Conservation (phyloP, 2,113 vertebrate genomes). For the Planiliza haematocheilus region DNA sequence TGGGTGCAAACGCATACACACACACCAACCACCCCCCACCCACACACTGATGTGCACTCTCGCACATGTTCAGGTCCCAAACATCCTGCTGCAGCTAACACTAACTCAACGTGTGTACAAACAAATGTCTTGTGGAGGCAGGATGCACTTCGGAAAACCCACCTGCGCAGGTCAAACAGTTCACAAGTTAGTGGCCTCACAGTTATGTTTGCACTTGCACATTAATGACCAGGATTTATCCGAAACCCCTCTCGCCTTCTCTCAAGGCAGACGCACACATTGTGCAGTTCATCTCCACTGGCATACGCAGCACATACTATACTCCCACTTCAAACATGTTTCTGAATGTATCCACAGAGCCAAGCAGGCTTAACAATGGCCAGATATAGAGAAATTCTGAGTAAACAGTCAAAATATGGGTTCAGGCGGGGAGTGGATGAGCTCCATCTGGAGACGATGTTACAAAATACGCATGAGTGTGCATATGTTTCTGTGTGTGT, state of each 20-base stretch:
- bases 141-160: conserved; percentile 62
- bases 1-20: conserved; percentile 55
- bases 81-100: conserved; percentile 80
- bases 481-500: conserved; percentile 15
- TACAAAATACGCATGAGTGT: conserved; percentile 45
- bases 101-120: conserved; percentile 82
- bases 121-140: conserved; percentile 72
- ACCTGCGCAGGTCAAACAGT: conserved; percentile 77
- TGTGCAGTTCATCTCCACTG: conserved; percentile 13
- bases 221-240: conserved; percentile 4
- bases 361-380: conserved; percentile 62
- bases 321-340: conserved; percentile 52
- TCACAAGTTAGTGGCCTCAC: conserved; percentile 45
- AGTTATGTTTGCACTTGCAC: conserved; percentile 31
- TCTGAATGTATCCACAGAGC: conserved; percentile 62
- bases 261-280: conserved; percentile 4
- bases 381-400: conserved; percentile 68
- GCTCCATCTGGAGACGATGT: conserved; percentile 70
- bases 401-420: conserved; percentile 71
- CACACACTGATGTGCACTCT: conserved; percentile 54
- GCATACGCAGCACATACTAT: conserved; percentile 39
- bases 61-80: conserved; percentile 70
- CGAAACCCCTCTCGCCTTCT: conserved; percentile 15
- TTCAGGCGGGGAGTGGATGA: conserved; percentile 58
- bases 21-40: conserved; percentile 40